Base-by-base conservation (phyloP, 2,797 vertebrate species). In the Choloepus didactylus region DNA sequence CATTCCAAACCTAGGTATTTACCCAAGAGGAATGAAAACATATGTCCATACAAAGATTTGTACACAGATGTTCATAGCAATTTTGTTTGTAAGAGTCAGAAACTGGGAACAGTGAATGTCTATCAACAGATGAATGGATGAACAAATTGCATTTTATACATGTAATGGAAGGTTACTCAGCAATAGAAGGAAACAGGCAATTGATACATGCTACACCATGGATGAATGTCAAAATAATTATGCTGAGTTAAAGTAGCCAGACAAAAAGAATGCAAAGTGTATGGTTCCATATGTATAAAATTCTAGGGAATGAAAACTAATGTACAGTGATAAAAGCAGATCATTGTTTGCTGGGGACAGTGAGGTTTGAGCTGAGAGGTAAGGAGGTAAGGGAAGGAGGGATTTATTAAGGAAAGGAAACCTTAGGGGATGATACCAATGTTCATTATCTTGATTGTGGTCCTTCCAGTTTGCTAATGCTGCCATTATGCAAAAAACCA, bases 381-480 rank as follows among this genome's bases (percentile, higher is more conserved):
- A 49, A 27, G 19, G 11, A 41, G 4, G 25, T 38, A 9, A 59
- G 23, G 54, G 12, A 49, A 86, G 25, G n/a, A 80, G 35, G 6
- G n/a, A 38, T 44, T 70, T 11, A 11, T 59, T 89, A 46, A 86
- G 89, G 27, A 91, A 46, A 81, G 44, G 56, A 84, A 66, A 59
- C 16, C 64, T 79, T 54, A 31, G 44, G 25, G 62, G 14, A 23
- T 91, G 54, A 25, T 38, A 79, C 70, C 29, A 29, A 25, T 80
- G 8, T 77, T 94, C 60, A 35, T 76, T 88, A 81, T 67, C 59
- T 75, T 95, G 19, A 70, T 90, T 64, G 29, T 62, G 56, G 31
- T 79, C 6, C 41, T 44, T 44, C 41, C 41, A 44, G 41, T 44
- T 44, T 44, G 41, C 41, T 44, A 44, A 44, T 44, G 41, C 41